Evolutionary conservation across 2,888 invertebrate species (phyloP), one percentile per base, ranked within the genome.

Genomic region (Andrena marginata): DNA sequence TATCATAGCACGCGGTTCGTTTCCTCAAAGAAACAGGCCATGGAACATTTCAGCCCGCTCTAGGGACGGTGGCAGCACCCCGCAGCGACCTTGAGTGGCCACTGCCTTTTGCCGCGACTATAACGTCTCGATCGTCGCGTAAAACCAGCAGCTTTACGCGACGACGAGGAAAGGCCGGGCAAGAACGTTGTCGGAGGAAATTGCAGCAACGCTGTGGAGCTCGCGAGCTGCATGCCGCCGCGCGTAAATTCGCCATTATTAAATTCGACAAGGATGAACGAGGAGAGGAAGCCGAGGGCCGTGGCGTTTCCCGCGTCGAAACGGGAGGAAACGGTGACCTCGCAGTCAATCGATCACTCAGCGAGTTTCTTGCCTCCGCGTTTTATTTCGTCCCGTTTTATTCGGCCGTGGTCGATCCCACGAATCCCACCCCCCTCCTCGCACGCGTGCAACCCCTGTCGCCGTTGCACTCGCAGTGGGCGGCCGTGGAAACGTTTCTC

Each of bases 201-300:
- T 86, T 84, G 84, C 80, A 60, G 33, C 68, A 59, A 51, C 69
- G 75, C 54, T 75, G 69, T 60, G 69, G 70, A 75, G 82, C 79
- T 80, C 56, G 26, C 81, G 10, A 68, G 54, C 56, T 67, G 54
- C 23, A 48, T 13, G 67, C 69, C 51, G 56, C 4, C 60, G 29
- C 78, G 59, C 72, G 86, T 84, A 84, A 86, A 87, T 82, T 87
- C 82, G 54, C 82, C 51, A 80, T 87, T 86, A 86, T 86, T 86
- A 80, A 82, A 87, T 86, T 84, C 83, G 78, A 80, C 86, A 80
- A 51, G 77, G 69, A 84, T 67, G 78, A 59, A 54, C 62, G 64
- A 33, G 71, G 69, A n/a, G 5, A 16, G 71, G 29, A 20, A 54
- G 49, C 13, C 5, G 68, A 48, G 31, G 26, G 49, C 49, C 29